A percentile compares a stretch with the other conserved stretches of the same genome.
Evolutionary conservation across 2,888 invertebrate genomes (phyloP).

Genomic region (Pollenia labialis): DNA sequence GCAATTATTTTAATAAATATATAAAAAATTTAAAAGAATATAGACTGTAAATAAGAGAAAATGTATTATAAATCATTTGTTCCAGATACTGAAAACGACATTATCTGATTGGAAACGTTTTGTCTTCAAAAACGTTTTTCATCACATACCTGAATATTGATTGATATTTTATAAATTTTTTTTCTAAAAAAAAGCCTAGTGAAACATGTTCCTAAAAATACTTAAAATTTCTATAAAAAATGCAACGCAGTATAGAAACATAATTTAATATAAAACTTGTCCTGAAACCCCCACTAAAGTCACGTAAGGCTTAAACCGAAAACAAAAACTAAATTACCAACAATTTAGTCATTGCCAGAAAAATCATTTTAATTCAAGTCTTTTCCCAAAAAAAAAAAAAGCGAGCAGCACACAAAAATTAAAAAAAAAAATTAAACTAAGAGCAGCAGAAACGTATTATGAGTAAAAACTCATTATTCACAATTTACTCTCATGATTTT

Average conservation of each 20-base stretch:
- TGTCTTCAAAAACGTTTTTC: too few species aligned
- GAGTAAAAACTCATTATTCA: neutral
- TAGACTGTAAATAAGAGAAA: too few species aligned
- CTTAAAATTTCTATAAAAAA: neutral
- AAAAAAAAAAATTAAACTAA: constrained; percentile 8
- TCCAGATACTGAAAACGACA: too few species aligned
- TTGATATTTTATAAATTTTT: neutral
- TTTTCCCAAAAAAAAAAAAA: constrained; percentile 15
- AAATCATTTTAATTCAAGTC: constrained; percentile 38
- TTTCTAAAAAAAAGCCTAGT: neutral
- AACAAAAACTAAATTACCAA: constrained; percentile 49
- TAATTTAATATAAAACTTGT: constrained; percentile 16
- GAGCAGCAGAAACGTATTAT: constrained; percentile 22
- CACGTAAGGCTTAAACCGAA: constrained; percentile 61
- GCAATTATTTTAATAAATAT: too few species aligned
- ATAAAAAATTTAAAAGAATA: too few species aligned
- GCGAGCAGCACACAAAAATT: constrained; percentile 14
- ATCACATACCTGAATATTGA: neutral
- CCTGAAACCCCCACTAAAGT: constrained; percentile 13
- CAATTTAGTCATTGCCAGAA: constrained; percentile 31
- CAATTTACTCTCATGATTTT: constrained; percentile 32
- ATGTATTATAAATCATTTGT: too few species aligned
- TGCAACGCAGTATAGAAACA: neutral
- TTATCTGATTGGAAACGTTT: too few species aligned
- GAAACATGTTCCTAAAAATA: constrained; percentile 20